Conservation (phyloP, 2,797 vertebrate species). For the Cossypha polioptera region DNA sequence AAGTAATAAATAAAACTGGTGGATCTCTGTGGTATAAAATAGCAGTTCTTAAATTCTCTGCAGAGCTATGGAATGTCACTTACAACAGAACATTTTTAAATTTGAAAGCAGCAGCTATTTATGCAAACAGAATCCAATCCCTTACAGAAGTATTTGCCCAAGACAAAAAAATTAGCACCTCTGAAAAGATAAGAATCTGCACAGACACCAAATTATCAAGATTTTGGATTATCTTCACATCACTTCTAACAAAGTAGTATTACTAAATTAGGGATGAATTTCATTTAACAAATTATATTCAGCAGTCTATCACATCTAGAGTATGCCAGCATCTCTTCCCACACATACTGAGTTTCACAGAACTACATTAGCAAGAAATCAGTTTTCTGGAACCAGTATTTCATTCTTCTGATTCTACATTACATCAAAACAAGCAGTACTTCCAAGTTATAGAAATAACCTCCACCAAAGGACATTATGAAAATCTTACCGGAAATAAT, state of each 20-base stretch:
- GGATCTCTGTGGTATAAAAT: neutral
- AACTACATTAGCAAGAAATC: neutral
- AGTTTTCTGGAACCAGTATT: neutral
- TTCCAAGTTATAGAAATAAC: neutral
- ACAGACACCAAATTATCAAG: neutral
- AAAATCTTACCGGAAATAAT: neutral
- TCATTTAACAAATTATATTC: constrained; percentile 2
- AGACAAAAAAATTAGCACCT: neutral
- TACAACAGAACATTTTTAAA: neutral
- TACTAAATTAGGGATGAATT: constrained; percentile 4
- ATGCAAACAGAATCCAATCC: neutral
- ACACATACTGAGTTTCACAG: neutral
- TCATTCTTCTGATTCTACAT: neutral
- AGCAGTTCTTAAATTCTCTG: neutral
- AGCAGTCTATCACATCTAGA: constrained; percentile 40
- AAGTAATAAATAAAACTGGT: neutral
- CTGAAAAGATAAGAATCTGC: neutral
- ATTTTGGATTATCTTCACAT: neutral
- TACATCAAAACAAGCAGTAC: neutral
- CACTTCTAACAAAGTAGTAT: neutral
- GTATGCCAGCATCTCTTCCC: constrained; percentile 29
- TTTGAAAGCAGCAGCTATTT: neutral
- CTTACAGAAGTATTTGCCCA: neutral
- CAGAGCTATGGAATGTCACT: neutral
- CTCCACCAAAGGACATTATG: neutral